Conservation (phyloP, 2,113 vertebrate species). For the Crotalus horridus region DNA sequence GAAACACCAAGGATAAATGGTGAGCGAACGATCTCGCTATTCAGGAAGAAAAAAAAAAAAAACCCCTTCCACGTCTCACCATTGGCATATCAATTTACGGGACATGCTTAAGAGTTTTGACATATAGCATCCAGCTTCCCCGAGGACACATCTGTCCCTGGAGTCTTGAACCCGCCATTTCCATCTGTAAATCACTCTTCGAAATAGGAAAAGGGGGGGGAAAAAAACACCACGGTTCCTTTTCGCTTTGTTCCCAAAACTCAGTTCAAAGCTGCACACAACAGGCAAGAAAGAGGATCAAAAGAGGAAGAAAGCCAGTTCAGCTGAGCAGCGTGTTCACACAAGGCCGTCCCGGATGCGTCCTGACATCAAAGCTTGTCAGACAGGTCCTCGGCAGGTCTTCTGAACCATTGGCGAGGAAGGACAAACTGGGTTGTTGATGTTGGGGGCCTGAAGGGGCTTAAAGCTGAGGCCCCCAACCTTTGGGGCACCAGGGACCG, state of each 20-base stretch:
- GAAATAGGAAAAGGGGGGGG: neutral
- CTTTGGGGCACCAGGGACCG: too few relatives aligned
- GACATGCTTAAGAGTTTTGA: neutral
- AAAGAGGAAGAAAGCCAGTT: neutral
- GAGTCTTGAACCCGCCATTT: neutral
- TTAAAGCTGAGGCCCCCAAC: neutral
- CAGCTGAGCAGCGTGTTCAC: neutral
- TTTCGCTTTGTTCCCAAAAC: neutral
- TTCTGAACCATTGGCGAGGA: neutral
- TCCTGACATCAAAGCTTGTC: neutral
- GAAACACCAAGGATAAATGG: neutral
- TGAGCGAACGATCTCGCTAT: neutral
- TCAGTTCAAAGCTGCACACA: neutral
- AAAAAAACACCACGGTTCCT: accelerated
- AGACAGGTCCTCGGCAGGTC: neutral
- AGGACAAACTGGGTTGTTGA: neutral
- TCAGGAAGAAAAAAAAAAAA: neutral
- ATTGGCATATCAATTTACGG: neutral
- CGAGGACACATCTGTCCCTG: neutral
- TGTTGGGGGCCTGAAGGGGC: neutral
- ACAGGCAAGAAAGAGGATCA: neutral
- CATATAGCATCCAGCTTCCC: neutral
- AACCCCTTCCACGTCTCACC: neutral
- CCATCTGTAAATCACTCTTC: neutral
- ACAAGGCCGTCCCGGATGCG: neutral